Base-by-base conservation (phyloP, 2,797 vertebrate genomes). In the Cygnus olor region DNA sequence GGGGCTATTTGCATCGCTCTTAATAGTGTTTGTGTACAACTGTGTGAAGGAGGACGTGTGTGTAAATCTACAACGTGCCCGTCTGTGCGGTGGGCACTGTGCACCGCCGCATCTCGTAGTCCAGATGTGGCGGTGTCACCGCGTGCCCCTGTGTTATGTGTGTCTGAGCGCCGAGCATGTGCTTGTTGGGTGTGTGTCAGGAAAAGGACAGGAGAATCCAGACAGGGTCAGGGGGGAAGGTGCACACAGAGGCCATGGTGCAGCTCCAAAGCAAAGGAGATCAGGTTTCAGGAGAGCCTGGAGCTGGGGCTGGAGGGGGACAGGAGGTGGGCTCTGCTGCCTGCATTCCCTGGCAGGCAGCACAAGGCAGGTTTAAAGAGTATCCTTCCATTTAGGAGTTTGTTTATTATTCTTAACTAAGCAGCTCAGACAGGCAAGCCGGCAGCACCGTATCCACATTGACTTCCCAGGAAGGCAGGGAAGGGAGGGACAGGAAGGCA, bases 171-270 rank as follows among this genome's bases (percentile, higher is more conserved):
- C 32, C 79, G 49, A 94, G 81, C 81, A 1, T 9, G 63, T 36
- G 80, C 71, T 57, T 4, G 53, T 49, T 15, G 95, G 95, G 93
- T 79, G 88, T 19, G 93, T 88, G 97, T 96, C 95, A 93, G 90
- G 79, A 91, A 86, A 74, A 95, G 97, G 96, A 95, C 94, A 80
- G 89, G 88, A 81, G 91, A 98, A 97, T 97, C 98, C 98, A 99
- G 98, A 98, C 98, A 95, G 98, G 98, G 98, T 99, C 98, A 98
- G 88, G 97, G 98, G 98, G 98, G 98, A 98, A 98, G 98, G 99
- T 98, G 99, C 99, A 99, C 40, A 4, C 80, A 93, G 97, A 98
- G 99, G 99, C 97, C 98, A 98, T 56, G 84, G 71, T 44, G 88
- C 94, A 90, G 95, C 93, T 95, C 96, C 80, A 12, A 91, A 45